Base-by-base conservation (phyloP, 2,888 invertebrate genomes). In the Heliconius cydno region DNA sequence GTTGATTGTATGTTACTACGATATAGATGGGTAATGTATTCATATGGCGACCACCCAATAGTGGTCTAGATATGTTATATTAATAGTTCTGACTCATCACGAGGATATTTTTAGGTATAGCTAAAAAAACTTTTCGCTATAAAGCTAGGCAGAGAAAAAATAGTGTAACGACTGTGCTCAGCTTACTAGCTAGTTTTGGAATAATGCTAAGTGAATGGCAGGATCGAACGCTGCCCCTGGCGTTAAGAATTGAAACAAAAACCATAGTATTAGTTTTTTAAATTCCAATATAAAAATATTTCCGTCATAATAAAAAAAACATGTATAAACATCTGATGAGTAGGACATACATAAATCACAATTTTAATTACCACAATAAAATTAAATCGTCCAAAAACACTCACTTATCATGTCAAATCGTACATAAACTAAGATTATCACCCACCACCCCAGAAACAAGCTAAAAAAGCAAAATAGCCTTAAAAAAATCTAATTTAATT, bases 401-500 rank as follows among this genome's bases (percentile, higher is more conserved):
- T 65, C 60, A 74, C 74, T 60, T 74, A 74, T 41, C 74, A 74
- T 74, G 41, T 65, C 34, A 65, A 19, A 74, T 74, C 41, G 57
- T 73, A 25, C 38, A 65, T 75, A 75, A 63, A 75, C 41, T 65
- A 72, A 52, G 72, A 72, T 72, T 75, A 52, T 66, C 78, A 67
- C 67, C 67, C 52, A 25, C 66, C 72, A 72, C 74, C 52, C 83
- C 79, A 81, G 82, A 84, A 87, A 86, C 88, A 30, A 19, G 30
- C 22, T 30, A 34, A 34, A 87, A 85, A 87, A 83, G 83, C 87
- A 86, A 87, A 85, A 86, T 83, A 83, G 84, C 83, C 86, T 86
- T 85, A 85, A 88, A 88, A 88, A 88, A 88, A 90, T 88, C 88
- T 90, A 90, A 90, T 91, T 90, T 90, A 89, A 90, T 90, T 89